Evolutionary conservation across 2,797 vertebrate species (phyloP).

Genomic region (Cirrhinus molitorella): DNA sequence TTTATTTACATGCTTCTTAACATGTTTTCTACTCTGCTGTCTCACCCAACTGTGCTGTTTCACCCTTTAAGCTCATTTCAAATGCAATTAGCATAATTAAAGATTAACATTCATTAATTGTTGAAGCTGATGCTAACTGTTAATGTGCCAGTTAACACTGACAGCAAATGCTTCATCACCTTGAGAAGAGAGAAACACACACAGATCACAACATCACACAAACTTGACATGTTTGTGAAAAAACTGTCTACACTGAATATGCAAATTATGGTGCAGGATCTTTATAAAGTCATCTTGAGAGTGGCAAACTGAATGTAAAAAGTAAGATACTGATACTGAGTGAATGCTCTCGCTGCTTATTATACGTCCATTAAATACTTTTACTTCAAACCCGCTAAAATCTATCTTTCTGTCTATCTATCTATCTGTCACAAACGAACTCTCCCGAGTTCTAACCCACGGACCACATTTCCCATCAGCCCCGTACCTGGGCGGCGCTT

Average conservation of each 20-base stretch:
- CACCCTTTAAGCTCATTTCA: constrained; percentile 90
- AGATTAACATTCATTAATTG: constrained; percentile 99
- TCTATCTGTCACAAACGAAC: too few relatives aligned
- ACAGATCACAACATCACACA: constrained; percentile 9
- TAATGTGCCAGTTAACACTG: constrained; percentile 95
- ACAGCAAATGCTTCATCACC: constrained; percentile 91
- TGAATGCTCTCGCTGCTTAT: too few relatives aligned
- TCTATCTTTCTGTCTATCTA: too few relatives aligned
- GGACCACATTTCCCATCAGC: too few relatives aligned
- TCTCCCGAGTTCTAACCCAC: too few relatives aligned
- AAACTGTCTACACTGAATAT: background rate
- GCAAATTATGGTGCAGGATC: background rate
- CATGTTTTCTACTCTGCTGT: constrained; percentile 40
- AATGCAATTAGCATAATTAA: constrained; percentile 98
- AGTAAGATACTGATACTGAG: too few relatives aligned
- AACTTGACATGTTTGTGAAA: constrained; percentile 36
- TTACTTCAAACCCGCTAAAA: too few relatives aligned
- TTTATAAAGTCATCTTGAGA: background rate
- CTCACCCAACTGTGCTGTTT: constrained; percentile 85
- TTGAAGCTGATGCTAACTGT: constrained; percentile 95
- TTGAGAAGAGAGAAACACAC: constrained; percentile 78
- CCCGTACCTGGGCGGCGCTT: too few relatives aligned
- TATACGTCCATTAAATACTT: too few relatives aligned
- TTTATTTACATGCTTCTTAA: constrained; percentile 44
- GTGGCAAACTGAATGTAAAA: background rate